phyloP scores from a whole-genome alignment of 2,113 vertebrate genomes.

The Aldabrachelys gigantea region DNA sequence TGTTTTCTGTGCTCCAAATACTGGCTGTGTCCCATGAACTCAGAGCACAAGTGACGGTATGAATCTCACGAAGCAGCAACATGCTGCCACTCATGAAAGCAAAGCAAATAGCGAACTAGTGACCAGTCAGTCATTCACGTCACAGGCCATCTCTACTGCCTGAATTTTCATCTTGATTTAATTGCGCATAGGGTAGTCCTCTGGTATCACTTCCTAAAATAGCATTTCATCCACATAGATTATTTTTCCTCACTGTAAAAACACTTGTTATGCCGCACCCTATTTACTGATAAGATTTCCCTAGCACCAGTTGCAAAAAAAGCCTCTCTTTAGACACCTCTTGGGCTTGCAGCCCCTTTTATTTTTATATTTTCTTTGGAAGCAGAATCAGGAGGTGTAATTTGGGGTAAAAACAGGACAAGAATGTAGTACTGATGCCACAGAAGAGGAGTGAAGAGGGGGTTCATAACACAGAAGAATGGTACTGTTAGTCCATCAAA shows the following conservation, averaged over 20 bases:
- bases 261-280: not conserved
- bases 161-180: not conserved
- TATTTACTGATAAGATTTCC: not conserved
- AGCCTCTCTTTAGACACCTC: not conserved
- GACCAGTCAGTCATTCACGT: not conserved
- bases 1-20: not conserved
- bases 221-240: not conserved
- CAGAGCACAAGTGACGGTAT: not conserved
- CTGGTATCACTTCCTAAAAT: not conserved
- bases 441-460: not conserved
- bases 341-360: no score
- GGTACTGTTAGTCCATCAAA: not conserved
- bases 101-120: fast-evolving
- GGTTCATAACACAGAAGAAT: not conserved
- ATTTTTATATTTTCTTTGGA: not conserved
- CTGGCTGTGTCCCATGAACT: not conserved
- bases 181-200: not conserved
- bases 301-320: not conserved
- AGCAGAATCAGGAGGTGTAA: not conserved
- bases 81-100: not conserved
- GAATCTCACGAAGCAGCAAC: not conserved
- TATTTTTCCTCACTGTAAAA: not conserved
- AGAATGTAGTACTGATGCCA: not conserved
- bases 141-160: not conserved
- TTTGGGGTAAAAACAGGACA: not conserved